These are phyloP conservation scores for Acanthopagrus latus DNA, from an alignment of 2,797 vertebrate genomes.

Conservation along the genomic window DNA sequence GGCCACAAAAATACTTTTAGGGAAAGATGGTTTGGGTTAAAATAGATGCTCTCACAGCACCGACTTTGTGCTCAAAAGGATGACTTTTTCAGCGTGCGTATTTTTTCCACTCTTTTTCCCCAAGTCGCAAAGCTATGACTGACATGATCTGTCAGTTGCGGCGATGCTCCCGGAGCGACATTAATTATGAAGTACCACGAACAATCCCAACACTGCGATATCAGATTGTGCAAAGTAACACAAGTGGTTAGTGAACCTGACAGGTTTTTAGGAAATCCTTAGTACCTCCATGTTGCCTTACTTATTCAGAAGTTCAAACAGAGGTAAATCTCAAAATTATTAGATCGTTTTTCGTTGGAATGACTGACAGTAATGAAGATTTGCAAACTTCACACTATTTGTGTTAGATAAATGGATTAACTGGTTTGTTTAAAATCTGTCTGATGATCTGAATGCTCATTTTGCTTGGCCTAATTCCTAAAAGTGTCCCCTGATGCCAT, in stretches of 20 bases:
- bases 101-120: too few species aligned
- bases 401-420: background rate
- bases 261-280: background rate
- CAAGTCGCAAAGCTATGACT: too few species aligned
- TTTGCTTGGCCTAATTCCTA: background rate
- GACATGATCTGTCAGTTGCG: too few species aligned
- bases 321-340: background rate
- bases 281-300: background rate
- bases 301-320: background rate
- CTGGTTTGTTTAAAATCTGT: conserved; percentile 1
- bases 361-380: background rate
- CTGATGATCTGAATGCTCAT: conserved; percentile 3
- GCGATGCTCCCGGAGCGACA: too few species aligned
- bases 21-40: too few species aligned
- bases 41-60: too few species aligned
- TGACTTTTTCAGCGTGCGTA: too few species aligned
- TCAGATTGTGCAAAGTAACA: background rate
- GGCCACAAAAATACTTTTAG: too few species aligned
- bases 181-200: too few species aligned
- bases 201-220: background rate
- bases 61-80: too few species aligned
- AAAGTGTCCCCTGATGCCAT: background rate
- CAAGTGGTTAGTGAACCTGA: background rate
- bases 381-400: background rate
- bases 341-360: background rate